Evolutionary conservation across 2,888 invertebrate species (phyloP), one percentile per base, ranked within the genome.

Genomic region (Hypselothyrea guttata): DNA sequence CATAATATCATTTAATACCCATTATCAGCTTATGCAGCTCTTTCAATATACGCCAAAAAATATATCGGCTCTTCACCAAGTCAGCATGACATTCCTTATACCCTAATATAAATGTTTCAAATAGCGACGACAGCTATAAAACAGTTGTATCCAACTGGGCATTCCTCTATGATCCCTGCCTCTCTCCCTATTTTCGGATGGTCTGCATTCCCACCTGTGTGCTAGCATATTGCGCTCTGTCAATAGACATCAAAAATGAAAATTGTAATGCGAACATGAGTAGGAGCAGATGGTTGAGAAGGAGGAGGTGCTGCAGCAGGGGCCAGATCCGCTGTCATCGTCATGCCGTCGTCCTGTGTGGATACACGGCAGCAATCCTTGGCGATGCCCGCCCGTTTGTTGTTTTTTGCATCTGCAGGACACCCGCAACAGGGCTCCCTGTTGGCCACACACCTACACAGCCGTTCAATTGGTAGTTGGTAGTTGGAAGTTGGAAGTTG

Each of bases 211-310:
- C 40, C 30, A 35, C 45, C 31, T 35, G 34, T 46, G n/a, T n/a
- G 7, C 41, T 7, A 12, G 48, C 68, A 52, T 53, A 57, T 55
- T 46, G 57, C 46, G 56, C 56, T 67, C 52, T 74, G 81, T 84
- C 81, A 78, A 86, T 82, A 82, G 70, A 75, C 77, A 73, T 77
- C 79, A 85, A 75, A 82, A 79, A 77, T 82, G 71, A 76, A 85
- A 79, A 84, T 84, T 81, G 81, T 83, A 78, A 84, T 82, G 64
- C 69, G 74, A 70, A 81, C 69, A 71, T 18, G 7, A 46, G 46
- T 28, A n/a, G n/a, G 16, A n/a, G 7, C 1, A 16, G 16, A 1
- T 4, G 35, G 8, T 12, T 12, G 3, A 35, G 13, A 15, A 4
- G 16, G 9, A 18, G n/a, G 5, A 4, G 37, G 2, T 8, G 37